A percentile compares a stretch with the other conserved stretches of the same genome.
Evolutionary conservation across 2,888 invertebrate species (phyloP).

Genomic region (Pantelozetes paolii): DNA sequence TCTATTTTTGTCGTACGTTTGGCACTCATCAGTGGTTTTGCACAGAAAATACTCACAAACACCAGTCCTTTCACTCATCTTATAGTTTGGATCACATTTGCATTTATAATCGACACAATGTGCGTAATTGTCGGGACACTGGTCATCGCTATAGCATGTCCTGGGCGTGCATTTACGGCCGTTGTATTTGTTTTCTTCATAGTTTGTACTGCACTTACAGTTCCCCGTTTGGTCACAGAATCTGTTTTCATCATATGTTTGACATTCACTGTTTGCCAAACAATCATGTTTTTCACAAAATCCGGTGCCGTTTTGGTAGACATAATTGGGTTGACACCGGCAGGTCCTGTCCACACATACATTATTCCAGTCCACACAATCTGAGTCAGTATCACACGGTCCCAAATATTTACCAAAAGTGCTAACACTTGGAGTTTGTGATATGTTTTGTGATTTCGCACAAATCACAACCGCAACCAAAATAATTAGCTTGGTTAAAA

Average conservation of each 20-base stretch:
- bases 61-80: not conserved
- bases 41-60: not conserved
- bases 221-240: not conserved
- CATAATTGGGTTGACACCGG: not conserved
- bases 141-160: not conserved
- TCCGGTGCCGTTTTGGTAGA: not conserved
- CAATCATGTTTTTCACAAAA: not conserved
- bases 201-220: not conserved
- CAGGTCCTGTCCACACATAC: not conserved
- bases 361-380: too few species aligned
- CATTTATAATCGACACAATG: not conserved
- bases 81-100: not conserved
- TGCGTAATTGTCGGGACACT: not conserved
- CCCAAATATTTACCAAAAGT: too few species aligned
- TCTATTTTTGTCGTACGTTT: not conserved
- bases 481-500: too few species aligned
- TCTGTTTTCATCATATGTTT: not conserved
- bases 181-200: not conserved
- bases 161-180: not conserved
- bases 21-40: not conserved
- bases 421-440: too few species aligned
- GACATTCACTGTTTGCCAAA: not conserved
- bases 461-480: too few species aligned
- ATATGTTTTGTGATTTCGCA: too few species aligned
- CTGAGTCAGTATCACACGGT: too few species aligned